Conservation (phyloP, 2,113 vertebrate species). For the Telmatochromis sp. region DNA sequence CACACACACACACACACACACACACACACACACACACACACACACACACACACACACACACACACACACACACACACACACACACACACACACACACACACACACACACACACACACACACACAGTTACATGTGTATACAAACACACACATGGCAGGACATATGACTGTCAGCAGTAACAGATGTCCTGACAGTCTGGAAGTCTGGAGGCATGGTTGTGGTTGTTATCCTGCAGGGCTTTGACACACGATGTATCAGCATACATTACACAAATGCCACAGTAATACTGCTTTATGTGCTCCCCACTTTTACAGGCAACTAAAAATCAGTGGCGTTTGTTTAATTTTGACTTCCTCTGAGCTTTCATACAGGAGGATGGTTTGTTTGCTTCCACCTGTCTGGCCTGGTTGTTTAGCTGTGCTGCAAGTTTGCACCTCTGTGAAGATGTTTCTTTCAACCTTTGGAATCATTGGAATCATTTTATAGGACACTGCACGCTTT, state of each 20-base stretch:
- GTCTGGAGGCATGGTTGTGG: slow-evolving; percentile 65
- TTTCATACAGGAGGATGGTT: neutral
- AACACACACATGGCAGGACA: slow-evolving; percentile 32
- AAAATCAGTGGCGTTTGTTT: neutral
- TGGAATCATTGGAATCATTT: neutral
- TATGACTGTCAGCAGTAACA: slow-evolving; percentile 71
- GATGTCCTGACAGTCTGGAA: slow-evolving; percentile 73
- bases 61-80: no score
- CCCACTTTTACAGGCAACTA: neutral
- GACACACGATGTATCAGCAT: slow-evolving; percentile 65
- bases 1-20: no score
- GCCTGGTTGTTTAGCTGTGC: neutral
- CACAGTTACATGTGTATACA: neutral
- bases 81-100: neutral
- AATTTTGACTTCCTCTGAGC: neutral
- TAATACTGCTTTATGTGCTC: neutral
- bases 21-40: fast-evolving
- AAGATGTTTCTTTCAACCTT: neutral
- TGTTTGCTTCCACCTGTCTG: neutral
- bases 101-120: neutral
- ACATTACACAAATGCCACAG: slow-evolving; percentile 55
- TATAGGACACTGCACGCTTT: neutral
- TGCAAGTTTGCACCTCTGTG: neutral
- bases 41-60: no score
- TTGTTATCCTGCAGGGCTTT: slow-evolving; percentile 62